Conservation (phyloP, 1,140 invertebrate genomes). For the Drosophila navojoa region DNA sequence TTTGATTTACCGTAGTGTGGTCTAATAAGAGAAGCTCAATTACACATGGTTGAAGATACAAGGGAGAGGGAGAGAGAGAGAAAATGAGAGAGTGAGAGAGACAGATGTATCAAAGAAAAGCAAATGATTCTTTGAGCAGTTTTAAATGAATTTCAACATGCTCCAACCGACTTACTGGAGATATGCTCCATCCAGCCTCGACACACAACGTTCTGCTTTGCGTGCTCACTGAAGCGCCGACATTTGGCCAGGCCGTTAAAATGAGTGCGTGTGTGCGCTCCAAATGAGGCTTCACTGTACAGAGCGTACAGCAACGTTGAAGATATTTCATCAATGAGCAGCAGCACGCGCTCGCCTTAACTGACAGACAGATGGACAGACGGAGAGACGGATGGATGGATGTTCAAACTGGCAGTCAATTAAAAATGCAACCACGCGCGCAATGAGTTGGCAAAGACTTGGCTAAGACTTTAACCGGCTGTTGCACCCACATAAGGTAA, state of each 20-base stretch:
- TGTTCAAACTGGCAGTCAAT: conserved; percentile 49
- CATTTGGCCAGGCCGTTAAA: conserved; percentile 40
- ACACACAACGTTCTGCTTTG: conserved; percentile 31
- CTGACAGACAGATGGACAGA: conserved; percentile 26
- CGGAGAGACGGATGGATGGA: conserved; percentile 24
- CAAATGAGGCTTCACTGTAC: conserved; percentile 63
- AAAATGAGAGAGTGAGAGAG: background rate
- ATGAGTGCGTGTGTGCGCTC: conserved; percentile 41
- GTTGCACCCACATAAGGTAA: conserved; percentile 42
- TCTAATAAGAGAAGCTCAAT: too few relatives aligned
- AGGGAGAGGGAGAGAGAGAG: background rate
- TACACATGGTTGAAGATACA: too few relatives aligned
- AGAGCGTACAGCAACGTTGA: conserved; percentile 34
- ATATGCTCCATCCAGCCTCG: background rate
- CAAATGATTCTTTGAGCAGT: background rate
- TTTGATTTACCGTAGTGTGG: too few relatives aligned
- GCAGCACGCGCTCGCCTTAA: conserved; percentile 64
- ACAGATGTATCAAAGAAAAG: background rate
- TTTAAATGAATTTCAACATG: background rate
- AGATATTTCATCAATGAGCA: conserved; percentile 76
- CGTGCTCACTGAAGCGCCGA: conserved; percentile 48
- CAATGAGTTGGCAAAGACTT: conserved; percentile 63
- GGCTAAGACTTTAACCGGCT: conserved; percentile 34
- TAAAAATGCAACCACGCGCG: conserved; percentile 81
- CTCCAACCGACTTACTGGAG: background rate